Base-by-base conservation (phyloP, 2,113 vertebrate species). In the Corynorhinus townsendii region DNA sequence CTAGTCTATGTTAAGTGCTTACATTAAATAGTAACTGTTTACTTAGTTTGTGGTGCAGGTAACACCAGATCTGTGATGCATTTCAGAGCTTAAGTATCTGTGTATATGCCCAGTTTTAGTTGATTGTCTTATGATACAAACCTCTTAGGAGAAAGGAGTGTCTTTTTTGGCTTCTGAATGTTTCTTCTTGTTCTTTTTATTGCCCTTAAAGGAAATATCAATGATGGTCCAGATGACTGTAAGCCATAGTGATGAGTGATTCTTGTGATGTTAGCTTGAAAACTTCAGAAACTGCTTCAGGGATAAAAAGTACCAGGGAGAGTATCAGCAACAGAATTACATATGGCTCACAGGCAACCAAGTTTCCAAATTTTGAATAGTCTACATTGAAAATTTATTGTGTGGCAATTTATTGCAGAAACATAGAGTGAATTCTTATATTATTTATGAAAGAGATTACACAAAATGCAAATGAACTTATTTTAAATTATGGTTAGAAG, bases 121-220 rank as follows among this genome's bases (percentile, higher is more conserved):
- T 83, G 28, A 95, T 38, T 86, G 59, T 86, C 64, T 86, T 89
- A 19, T 69, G 35, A 56, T 56, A 80, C 35, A 92, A 90, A 83
- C 3, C 26, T 91, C 45, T 71, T 72, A 73, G 40, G 52, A 40
- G 40, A 66, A 40, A 77, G 22, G 24, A 66, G 16, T 40, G 24
- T 59, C 47, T 47, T 40, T 89, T 83, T 83, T 88, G 43, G 6
- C 14, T 90, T 91, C 75, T 75, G 56, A 91, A 84, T 91, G 30
- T 35, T 94, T 94, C 76, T 59, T 72, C 16, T 90, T 88, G 2
- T 86, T 93, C 35, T 96, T 96, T 94, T 92, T 87, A 85, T 91
- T 95, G 54, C 49, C 33, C 33, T 90, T 92, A 68, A 89, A 91
- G 88, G 80, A 75, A 76, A 68, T 92, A 80, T 86, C 71, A 80